Evolutionary conservation across 2,888 invertebrate genomes (phyloP).

Genomic region (Cyaniris semiargus): DNA sequence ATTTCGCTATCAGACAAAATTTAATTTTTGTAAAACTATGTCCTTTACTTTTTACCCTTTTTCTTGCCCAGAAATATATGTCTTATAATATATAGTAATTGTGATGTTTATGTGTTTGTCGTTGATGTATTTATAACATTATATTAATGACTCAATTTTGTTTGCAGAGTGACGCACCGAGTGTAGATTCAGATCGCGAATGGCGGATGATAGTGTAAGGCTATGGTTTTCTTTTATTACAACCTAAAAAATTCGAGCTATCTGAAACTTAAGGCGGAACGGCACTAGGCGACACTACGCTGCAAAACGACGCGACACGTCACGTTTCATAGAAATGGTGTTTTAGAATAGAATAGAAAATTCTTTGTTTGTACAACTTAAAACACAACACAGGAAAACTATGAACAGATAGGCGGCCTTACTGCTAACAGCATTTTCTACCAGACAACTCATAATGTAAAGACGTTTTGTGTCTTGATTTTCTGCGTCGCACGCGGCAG

Average conservation of each 20-base stretch:
- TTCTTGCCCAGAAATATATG: neutral
- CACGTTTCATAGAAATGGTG: too few relatives aligned
- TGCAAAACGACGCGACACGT: too few relatives aligned
- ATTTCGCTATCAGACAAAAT: too few relatives aligned
- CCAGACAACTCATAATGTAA: too few relatives aligned
- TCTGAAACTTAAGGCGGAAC: neutral
- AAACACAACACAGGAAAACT: too few relatives aligned
- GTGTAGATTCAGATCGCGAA: neutral
- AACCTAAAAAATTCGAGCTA: neutral
- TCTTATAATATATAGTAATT: neutral
- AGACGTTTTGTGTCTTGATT: too few relatives aligned
- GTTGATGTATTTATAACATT: neutral
- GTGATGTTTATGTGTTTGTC: neutral
- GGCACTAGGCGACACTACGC: too few relatives aligned
- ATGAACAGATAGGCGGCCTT: too few relatives aligned
- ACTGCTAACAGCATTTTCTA: too few relatives aligned
- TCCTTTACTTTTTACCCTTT: neutral
- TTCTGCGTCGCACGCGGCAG: too few relatives aligned
- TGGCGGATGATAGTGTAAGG: neutral
- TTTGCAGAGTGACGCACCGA: constrained; percentile 1
- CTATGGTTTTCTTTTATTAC: neutral
- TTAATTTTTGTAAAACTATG: neutral
- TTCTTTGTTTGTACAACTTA: too few relatives aligned
- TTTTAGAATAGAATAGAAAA: too few relatives aligned
- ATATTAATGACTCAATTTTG: neutral